Percentiles rank a stretch among this genome's conserved stretches.
Evolutionary conservation across 2,113 vertebrate species (phyloP).

Genomic region (Nannobrachium achirus): DNA sequence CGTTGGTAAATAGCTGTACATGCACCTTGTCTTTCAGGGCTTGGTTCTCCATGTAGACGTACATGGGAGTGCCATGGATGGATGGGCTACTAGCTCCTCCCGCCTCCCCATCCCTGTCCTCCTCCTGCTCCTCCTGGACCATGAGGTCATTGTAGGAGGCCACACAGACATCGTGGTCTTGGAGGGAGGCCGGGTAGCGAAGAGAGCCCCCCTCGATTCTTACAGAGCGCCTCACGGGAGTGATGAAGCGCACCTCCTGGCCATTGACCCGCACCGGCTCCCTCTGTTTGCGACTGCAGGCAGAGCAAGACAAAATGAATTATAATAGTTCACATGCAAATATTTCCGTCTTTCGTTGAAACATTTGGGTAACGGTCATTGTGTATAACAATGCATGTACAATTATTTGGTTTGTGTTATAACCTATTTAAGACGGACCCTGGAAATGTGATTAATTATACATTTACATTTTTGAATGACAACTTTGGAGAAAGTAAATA

Average conservation of each 20-base stretch:
- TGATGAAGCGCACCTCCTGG: slow-evolving; percentile 79
- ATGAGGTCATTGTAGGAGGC: slow-evolving; percentile 71
- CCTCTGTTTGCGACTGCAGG: slow-evolving; percentile 57
- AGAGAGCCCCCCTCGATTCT: slow-evolving; percentile 70
- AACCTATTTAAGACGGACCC: too few relatives aligned
- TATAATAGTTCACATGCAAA: too few relatives aligned
- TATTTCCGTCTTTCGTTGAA: too few relatives aligned
- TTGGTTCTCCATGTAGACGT: slow-evolving; percentile 80
- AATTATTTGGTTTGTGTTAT: too few relatives aligned
- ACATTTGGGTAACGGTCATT: too few relatives aligned
- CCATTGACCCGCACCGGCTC: slow-evolving; percentile 58
- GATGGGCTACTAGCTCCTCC: not conserved
- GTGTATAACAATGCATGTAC: too few relatives aligned
- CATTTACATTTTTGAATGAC: too few relatives aligned
- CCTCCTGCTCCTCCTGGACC: slow-evolving; percentile 39
- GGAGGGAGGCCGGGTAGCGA: slow-evolving; percentile 66
- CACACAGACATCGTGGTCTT: slow-evolving; percentile 81
- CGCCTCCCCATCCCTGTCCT: not conserved
- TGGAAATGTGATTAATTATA: too few relatives aligned
- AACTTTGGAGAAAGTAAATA: too few relatives aligned
- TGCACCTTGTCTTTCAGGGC: slow-evolving; percentile 71
- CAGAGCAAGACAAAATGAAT: not conserved
- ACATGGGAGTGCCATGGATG: slow-evolving; percentile 37
- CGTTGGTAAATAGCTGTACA: slow-evolving; percentile 55
- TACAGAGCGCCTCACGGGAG: slow-evolving; percentile 78